Conservation (phyloP, 2,113 vertebrate species). For the Albula goreensis region DNA sequence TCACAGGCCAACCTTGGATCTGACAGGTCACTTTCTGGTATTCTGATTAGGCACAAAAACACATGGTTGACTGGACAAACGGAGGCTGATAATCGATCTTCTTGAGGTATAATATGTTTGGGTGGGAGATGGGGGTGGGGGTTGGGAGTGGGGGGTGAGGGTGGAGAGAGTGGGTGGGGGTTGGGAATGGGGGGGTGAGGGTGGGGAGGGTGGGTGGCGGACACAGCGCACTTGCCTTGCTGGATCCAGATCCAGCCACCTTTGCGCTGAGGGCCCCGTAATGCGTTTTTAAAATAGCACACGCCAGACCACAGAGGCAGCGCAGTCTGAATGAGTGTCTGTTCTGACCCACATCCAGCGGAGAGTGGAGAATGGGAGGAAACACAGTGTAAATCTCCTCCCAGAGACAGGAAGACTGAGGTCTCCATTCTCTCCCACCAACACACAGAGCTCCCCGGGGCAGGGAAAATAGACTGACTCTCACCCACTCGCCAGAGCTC, state of each 20-base stretch:
- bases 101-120: background rate
- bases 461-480: background rate
- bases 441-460: background rate
- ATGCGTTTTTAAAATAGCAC: background rate
- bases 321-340: background rate
- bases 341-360: constrained; percentile 14
- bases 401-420: constrained; percentile 45
- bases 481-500: background rate
- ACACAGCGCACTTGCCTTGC: background rate
- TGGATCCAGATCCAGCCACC: background rate
- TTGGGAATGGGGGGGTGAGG: too few species aligned
- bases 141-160: too few species aligned
- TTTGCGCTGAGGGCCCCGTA: background rate
- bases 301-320: background rate
- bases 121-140: background rate
- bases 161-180: too few species aligned
- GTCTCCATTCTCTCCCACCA: constrained; percentile 16
- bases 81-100: background rate
- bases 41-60: background rate
- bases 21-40: background rate
- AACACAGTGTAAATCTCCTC: constrained; percentile 41
- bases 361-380: constrained; percentile 44
- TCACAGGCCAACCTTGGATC: background rate
- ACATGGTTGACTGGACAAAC: background rate
- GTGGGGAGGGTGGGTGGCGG: background rate